A percentile compares a stretch with the other conserved stretches of the same genome.
These are phyloP conservation scores for Vicugna pacos DNA, from an alignment of 2,113 vertebrate genomes.

Conservation along the genomic window DNA sequence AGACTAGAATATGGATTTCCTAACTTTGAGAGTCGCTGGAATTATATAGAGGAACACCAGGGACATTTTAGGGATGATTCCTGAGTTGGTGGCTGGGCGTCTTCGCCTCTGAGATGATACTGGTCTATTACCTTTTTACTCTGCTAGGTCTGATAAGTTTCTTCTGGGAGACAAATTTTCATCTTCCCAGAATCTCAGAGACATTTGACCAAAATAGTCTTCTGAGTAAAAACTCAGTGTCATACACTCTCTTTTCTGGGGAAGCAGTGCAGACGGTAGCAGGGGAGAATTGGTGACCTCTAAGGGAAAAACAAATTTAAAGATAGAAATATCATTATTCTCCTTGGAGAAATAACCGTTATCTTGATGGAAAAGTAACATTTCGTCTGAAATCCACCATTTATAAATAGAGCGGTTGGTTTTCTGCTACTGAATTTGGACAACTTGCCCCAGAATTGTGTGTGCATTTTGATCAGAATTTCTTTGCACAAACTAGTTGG, in stretches of 20 bases:
- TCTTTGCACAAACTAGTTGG: not conserved
- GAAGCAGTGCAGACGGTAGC: not conserved
- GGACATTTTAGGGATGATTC: not conserved
- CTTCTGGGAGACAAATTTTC: not conserved
- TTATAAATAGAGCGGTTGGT: not conserved
- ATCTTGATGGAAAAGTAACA: not conserved
- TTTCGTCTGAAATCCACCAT: not conserved
- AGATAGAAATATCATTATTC: not conserved
- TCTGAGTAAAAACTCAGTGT: not conserved
- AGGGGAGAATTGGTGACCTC: not conserved
- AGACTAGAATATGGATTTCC: not conserved
- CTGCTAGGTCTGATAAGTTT: not conserved
- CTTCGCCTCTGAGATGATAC: not conserved
- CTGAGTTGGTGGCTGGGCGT: not conserved
- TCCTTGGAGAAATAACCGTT: not conserved
- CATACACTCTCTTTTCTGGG: not conserved
- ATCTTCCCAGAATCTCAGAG: not conserved
- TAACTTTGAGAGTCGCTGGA: not conserved
- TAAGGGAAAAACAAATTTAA: not conserved
- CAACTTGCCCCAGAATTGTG: not conserved
- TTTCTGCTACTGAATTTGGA: not conserved
- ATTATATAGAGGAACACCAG: not conserved
- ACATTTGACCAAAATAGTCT: conserved; percentile 7
- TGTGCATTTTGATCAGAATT: not conserved
- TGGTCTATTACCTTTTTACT: not conserved